Evolutionary conservation across 2,113 vertebrate genomes (phyloP).

Genomic region (Hassar affinis): DNA sequence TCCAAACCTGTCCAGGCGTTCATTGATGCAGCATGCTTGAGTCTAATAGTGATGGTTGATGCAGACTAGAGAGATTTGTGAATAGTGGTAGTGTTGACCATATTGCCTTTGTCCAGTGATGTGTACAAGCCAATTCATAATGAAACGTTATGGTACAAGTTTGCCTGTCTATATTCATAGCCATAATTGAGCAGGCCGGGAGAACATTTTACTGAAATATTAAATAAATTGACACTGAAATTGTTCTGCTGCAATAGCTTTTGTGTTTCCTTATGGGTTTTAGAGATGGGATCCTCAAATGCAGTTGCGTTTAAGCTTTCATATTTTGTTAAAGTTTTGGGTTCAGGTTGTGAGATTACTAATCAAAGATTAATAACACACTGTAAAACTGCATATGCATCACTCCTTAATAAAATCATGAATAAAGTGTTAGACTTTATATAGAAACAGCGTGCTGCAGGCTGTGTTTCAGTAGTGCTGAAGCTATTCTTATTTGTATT

Average conservation of each 20-base stretch:
- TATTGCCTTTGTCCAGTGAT: background rate
- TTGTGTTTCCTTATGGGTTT: background rate
- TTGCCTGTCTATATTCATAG: background rate
- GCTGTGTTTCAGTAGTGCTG: background rate
- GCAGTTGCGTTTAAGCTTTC: background rate
- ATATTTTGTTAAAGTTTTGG: background rate
- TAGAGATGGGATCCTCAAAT: background rate
- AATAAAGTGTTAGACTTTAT: background rate
- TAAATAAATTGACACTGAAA: background rate
- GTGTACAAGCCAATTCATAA: background rate
- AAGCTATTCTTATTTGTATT: background rate
- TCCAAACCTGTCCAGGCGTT: background rate
- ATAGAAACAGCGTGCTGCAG: background rate
- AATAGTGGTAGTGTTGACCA: background rate
- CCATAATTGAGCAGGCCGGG: background rate
- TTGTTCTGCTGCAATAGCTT: background rate
- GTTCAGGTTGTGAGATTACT: background rate
- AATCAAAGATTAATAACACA: background rate
- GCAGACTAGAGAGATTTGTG: background rate
- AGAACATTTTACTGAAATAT: background rate
- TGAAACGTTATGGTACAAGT: background rate
- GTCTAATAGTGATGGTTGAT: background rate
- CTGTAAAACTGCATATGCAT: background rate
- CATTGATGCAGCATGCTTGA: background rate
- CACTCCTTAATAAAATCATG: background rate